Base-by-base conservation (phyloP, 2,113 vertebrate species). In the Phrynocephalus versicolor region DNA sequence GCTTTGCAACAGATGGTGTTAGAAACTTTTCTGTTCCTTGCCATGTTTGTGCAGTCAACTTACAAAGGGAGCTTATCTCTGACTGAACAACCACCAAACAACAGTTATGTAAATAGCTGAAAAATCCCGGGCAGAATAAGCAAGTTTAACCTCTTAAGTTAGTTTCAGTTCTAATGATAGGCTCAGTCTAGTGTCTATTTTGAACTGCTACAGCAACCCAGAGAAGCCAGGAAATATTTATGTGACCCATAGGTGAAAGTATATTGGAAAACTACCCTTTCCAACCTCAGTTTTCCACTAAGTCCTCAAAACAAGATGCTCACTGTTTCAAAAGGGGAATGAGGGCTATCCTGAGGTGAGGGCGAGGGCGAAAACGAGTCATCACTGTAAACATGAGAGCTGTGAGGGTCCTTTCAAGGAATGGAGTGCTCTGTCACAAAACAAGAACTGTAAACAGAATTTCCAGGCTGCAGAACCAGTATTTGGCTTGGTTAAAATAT, bases 201-300 rank as follows among this genome's bases (percentile, higher is more conserved):
- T 51, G 45, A 51, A 51, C 10, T 51, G 45, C 45, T 51, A 51
- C 45, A 51, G 45, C 45, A 51, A 51, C 45, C 45, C 45, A 51
- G 45, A 51, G 45, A 51, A 51, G 45, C 45, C 45, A 51, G 45
- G 45, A 51, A 51, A 51, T 51, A 51, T 51, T 51, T 51, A 5
- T 51, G 45, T 51, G 45, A 51, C 23, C 45, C 25, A 83, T 64
- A 60, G 27, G 15, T 19, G 37, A 80, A 86, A 87, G 62, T 37
- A 82, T 45, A 85, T 88, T 71, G 83, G 18, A 79, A 77, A 81
- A 33, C 30, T 67, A 45, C n/a, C 15, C 60, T 41, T 65, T 83
- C 72, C 72, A 65, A 83, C 30, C n/a, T 41, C 58, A 75, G 72
- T 45, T 65, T 45, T 75, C 30, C 1, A 27, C n/a, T 18, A 30